Conservation (phyloP, 2,888 invertebrate genomes). For the Aphelenchoides bicaudatus region DNA sequence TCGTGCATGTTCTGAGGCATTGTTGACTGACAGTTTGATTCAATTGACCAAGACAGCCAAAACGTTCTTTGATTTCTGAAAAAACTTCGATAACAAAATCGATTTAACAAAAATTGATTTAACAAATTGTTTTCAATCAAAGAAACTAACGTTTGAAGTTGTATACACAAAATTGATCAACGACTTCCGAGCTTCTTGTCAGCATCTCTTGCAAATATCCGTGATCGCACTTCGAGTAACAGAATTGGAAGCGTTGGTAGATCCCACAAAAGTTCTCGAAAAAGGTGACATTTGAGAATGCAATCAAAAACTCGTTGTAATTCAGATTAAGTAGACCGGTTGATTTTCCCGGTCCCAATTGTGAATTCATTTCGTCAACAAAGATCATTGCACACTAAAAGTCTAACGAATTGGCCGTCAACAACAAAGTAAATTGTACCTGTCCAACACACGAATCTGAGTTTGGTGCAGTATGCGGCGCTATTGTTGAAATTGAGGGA, state of each 20-base stretch:
- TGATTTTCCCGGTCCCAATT: conserved; percentile 48
- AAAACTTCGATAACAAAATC: conserved; percentile 21
- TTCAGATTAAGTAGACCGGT: conserved; percentile 46
- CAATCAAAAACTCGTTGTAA: conserved; percentile 55
- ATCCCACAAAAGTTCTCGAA: conserved; percentile 58
- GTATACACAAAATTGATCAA: conserved; percentile 58
- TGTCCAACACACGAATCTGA: conserved; percentile 57
- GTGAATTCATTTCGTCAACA: conserved; percentile 45
- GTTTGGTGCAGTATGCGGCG: conserved; percentile 34
- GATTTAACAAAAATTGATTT: conserved; percentile 14
- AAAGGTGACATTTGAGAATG: conserved; percentile 54
- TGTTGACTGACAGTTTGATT: conserved; percentile 40
- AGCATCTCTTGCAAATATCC: conserved; percentile 55
- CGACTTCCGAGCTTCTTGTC: conserved; percentile 49
- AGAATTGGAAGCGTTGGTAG: conserved; percentile 55
- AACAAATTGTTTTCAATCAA: neutral
- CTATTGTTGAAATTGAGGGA: conserved; percentile 48
- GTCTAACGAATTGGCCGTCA: too few species aligned
- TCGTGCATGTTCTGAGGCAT: conserved; percentile 52
- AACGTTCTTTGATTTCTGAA: conserved; percentile 48
- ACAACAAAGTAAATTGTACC: too few species aligned
- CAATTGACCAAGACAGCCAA: conserved; percentile 49
- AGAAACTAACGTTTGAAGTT: conserved; percentile 44
- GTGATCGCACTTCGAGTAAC: conserved; percentile 50
- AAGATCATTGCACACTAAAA: conserved; percentile 54